Evolutionary conservation across 2,113 vertebrate genomes (phyloP).

Genomic region (Thalassarche chlororhynchos): DNA sequence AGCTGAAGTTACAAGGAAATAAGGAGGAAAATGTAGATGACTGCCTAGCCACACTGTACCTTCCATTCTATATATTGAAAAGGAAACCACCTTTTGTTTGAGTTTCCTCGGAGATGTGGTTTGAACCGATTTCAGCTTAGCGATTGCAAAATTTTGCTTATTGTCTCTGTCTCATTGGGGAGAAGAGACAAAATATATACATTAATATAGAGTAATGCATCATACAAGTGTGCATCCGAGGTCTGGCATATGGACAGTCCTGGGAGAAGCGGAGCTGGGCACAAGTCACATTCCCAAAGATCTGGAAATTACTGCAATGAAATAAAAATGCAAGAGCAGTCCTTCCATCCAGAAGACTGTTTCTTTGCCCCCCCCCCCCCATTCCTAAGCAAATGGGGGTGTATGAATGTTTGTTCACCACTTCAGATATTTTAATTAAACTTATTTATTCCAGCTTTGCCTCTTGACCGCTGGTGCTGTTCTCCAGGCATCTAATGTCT

Average conservation of each 20-base stretch:
- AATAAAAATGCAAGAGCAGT: background rate
- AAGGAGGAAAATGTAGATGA: background rate
- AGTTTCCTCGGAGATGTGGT: background rate
- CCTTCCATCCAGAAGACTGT: background rate
- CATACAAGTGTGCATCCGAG: accelerated
- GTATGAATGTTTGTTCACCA: background rate
- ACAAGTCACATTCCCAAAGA: background rate
- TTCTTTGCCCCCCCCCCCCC: background rate
- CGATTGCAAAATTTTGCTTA: background rate
- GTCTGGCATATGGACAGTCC: background rate
- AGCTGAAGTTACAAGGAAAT: background rate
- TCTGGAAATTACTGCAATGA: background rate
- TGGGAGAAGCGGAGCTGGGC: background rate
- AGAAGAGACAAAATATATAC: background rate
- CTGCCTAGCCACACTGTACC: background rate
- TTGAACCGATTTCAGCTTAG: background rate
- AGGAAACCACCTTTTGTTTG: background rate
- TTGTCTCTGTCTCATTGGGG: background rate
- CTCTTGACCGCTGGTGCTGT: background rate
- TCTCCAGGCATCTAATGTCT: background rate
- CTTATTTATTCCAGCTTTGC: background rate
- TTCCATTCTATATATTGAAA: background rate
- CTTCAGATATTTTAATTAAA: background rate
- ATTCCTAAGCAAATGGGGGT: background rate
- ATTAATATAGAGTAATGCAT: too few species aligned